These are phyloP conservation scores for Pecten maximus DNA, from an alignment of 2,888 invertebrate genomes.

Conservation along the genomic window DNA sequence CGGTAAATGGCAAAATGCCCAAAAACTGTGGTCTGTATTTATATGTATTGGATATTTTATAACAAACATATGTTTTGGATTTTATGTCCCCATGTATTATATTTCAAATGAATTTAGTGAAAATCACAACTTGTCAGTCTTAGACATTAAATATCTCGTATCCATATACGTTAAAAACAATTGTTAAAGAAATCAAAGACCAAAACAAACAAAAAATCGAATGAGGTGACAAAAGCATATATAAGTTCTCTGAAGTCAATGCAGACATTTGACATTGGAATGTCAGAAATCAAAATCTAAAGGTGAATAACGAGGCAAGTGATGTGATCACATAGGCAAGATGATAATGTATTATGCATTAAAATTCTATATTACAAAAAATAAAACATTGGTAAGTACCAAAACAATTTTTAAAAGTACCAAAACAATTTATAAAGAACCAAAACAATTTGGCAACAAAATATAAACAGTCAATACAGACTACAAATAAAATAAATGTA, in stretches of 20 bases:
- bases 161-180: neutral
- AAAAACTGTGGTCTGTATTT: too few species aligned
- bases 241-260: neutral
- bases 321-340: neutral
- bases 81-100: too few species aligned
- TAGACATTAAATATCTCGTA: neutral
- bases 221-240: neutral
- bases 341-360: neutral
- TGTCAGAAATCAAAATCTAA: neutral
- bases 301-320: neutral
- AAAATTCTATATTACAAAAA: neutral
- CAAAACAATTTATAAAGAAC: too few species aligned
- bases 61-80: too few species aligned
- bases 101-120: too few species aligned
- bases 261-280: neutral
- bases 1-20: too few species aligned
- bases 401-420: too few species aligned
- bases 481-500: neutral
- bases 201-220: neutral
- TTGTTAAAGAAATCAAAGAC: neutral
- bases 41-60: too few species aligned
- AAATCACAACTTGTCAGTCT: too few species aligned
- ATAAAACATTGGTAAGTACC: neutral
- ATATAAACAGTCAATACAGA: neutral
- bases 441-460: neutral